phyloP scores from a whole-genome alignment of 2,797 vertebrate species.

The Pitangus sulphuratus region DNA sequence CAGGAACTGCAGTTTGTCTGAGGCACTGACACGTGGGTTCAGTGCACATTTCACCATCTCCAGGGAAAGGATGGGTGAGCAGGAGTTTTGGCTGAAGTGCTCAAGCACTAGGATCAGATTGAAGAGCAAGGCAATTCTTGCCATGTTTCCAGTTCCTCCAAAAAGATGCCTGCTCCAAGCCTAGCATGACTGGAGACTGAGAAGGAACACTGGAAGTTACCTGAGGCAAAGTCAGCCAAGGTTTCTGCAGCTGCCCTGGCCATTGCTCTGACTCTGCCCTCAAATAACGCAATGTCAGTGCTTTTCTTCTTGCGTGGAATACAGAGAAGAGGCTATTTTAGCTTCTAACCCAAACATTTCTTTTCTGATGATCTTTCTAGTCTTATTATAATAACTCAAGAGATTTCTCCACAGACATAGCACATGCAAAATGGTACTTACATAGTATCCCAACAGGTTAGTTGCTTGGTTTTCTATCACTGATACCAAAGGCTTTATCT shows the following conservation, averaged over 20 bases:
- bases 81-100: background rate
- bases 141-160: background rate
- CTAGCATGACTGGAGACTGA: accelerated
- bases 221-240: background rate
- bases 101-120: background rate
- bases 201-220: background rate
- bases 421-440: conserved; percentile 15
- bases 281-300: accelerated
- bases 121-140: background rate
- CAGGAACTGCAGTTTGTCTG: background rate
- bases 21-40: background rate
- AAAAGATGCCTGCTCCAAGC: background rate
- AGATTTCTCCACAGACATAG: background rate
- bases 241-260: background rate
- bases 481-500: accelerated
- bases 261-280: background rate
- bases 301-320: background rate
- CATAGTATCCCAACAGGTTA: background rate
- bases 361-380: background rate
- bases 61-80: background rate
- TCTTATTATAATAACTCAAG: background rate
- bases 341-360: background rate
- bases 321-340: background rate
- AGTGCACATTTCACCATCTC: accelerated
- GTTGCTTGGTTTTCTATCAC: background rate